Evolutionary conservation across 2,888 invertebrate genomes (phyloP), one percentile per base, ranked within the genome.

Genomic region (Osmoderma eremita): DNA sequence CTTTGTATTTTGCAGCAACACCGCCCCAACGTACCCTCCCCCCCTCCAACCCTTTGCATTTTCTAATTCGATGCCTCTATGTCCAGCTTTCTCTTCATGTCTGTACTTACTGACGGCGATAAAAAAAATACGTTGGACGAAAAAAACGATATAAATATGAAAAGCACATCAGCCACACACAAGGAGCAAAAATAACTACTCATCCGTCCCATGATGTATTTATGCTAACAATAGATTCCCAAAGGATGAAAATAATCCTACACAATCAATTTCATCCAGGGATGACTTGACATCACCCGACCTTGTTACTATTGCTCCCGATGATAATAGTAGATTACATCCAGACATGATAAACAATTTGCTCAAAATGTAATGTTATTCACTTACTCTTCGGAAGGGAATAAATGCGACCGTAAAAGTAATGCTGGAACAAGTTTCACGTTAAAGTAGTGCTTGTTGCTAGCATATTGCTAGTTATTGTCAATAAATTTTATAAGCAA

Each of bases 401-500:
- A 56, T 42, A 58, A 58, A 42, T 45, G 13, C 53, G 17, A 38
- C n/a, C 10, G 38, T 53, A 10, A n/a, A 53, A 10, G 38, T 53
- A 38, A 53, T 53, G 38, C 18, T 38, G 38, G 12, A 53, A 38
- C 58, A 30, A 45, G 42, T 24, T 58, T 24, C 24, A 30, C 42
- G 13, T 42, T 56, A 56, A 58, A 58, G 58, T 58, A 58, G 58
- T 58, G 42, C 42, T 42, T 30, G 42, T 58, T 45, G 22, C 42
- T 12, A 30, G 30, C 42, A 45, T 75, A 73, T 74, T 74, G 69
- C 71, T 71, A 74, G 73, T 76, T 76, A 75, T 76, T 74, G 75
- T 74, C 72, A 68, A 73, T 76, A 75, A 77, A 77, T 74, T 78
- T 78, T 79, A 78, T 76, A 77, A 76, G 77, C 77, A 74, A 76